Conservation (phyloP, 2,797 vertebrate species). For the Pteropus rufus region DNA sequence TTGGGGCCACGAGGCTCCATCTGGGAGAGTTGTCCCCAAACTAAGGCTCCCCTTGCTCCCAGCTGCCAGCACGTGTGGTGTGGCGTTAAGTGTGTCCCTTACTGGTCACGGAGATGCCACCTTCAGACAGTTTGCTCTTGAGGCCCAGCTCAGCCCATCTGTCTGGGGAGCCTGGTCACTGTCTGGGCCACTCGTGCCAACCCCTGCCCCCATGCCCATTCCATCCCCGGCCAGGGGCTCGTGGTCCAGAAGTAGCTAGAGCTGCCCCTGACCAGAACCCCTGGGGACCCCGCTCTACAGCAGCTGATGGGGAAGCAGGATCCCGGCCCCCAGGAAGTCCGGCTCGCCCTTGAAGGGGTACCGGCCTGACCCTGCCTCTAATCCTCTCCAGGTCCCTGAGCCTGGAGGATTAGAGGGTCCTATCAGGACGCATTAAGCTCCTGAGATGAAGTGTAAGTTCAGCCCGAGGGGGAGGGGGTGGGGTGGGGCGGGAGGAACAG, state of each 20-base stretch:
- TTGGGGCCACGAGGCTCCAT: too few species aligned
- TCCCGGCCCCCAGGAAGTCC: background rate
- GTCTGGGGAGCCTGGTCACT: background rate
- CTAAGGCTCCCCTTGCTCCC: background rate
- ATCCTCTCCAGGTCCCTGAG: constrained; percentile 12
- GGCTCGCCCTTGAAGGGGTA: constrained; percentile 54
- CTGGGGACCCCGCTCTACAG: background rate
- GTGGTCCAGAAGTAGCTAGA: background rate
- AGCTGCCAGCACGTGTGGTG: background rate
- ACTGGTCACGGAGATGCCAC: background rate
- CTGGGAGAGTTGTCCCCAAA: background rate
- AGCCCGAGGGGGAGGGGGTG: background rate
- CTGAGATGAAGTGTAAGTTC: constrained; percentile 17
- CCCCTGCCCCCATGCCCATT: background rate
- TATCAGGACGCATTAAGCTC: constrained; percentile 48
- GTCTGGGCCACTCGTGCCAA: background rate
- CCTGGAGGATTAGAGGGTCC: constrained; percentile 58
- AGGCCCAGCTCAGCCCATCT: background rate
- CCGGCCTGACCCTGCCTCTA: constrained; percentile 32
- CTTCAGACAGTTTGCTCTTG: background rate
- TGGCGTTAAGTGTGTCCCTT: background rate
- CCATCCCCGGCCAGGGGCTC: background rate
- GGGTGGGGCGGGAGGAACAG: background rate
- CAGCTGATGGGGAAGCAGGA: background rate
- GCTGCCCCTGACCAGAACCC: background rate